These are phyloP conservation scores for Romanomermis culicivorax DNA, from an alignment of 2,888 invertebrate species.

Conservation along the genomic window DNA sequence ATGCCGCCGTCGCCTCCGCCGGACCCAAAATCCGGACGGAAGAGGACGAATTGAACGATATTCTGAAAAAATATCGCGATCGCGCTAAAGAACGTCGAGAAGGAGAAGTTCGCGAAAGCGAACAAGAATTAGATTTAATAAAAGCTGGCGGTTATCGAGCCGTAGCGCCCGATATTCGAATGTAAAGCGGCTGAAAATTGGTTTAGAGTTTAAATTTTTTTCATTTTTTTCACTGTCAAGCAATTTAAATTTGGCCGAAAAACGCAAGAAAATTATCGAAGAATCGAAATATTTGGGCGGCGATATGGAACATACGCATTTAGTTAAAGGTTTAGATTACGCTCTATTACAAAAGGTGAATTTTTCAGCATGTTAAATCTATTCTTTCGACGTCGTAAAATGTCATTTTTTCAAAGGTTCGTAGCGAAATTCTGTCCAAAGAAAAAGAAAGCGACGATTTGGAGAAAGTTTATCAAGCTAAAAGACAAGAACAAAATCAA, in stretches of 20 bases:
- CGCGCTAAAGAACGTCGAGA: constrained; percentile 66
- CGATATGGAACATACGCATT: constrained; percentile 99
- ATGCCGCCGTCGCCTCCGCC: too few species aligned
- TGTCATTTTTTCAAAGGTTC: constrained; percentile 29
- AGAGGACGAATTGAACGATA: constrained; percentile 19
- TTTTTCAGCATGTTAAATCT: constrained; percentile 2
- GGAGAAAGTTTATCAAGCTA: constrained; percentile 23
- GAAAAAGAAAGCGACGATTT: constrained; percentile 32
- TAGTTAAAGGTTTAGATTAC: constrained; percentile 91
- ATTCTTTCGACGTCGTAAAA: not conserved
- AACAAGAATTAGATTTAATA: constrained; percentile 47
- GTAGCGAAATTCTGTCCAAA: constrained; percentile 56
- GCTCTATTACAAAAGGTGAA: constrained; percentile 65
- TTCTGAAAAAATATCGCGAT: constrained; percentile 28
- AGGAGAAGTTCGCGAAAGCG: constrained; percentile 53
- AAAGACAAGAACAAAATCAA: constrained; percentile 36
- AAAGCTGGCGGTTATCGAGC: constrained; percentile 70
- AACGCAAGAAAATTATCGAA: constrained; percentile 74
- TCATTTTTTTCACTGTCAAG: constrained; percentile 16
- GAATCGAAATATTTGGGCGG: constrained; percentile 99
- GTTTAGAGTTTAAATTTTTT: not conserved
- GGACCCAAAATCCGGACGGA: constrained; percentile 16
- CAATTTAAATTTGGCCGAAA: constrained; percentile 64
- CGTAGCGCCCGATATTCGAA: constrained; percentile 84
- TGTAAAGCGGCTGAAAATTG: too few species aligned